Conservation (phyloP, 1,140 invertebrate species). For the Panulirus ornatus region DNA sequence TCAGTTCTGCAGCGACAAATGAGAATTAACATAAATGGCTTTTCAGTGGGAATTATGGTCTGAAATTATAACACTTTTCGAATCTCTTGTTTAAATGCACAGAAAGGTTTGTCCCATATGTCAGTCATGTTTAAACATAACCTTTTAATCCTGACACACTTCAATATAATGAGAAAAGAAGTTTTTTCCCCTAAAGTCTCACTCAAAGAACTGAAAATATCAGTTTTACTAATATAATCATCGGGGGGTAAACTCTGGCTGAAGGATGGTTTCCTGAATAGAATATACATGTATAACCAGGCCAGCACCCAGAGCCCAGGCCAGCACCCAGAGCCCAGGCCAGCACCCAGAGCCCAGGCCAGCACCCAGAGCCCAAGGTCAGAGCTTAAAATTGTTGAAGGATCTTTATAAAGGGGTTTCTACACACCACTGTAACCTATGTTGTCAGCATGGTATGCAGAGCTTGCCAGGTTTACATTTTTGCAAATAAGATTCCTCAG, state of each 20-base stretch:
- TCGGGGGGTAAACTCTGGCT: background rate
- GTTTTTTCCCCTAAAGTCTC: background rate
- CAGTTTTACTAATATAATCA: background rate
- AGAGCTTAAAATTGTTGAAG: background rate
- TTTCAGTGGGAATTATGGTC: background rate
- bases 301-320: too few species aligned
- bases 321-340: too few species aligned
- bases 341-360: background rate
- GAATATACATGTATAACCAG: too few species aligned
- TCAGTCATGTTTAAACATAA: background rate
- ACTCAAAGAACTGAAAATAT: background rate
- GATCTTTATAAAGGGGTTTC: background rate
- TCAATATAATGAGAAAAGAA: background rate
- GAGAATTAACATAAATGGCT: background rate
- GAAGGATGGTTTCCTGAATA: too few species aligned
- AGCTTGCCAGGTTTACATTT: background rate
- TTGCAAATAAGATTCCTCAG: too few species aligned
- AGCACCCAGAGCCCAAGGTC: background rate
- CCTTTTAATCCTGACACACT: background rate
- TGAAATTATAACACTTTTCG: background rate
- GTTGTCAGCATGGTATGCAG: background rate
- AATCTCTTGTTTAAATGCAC: background rate
- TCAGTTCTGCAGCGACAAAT: background rate
- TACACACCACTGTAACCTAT: background rate
- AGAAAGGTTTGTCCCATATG: background rate